Evolutionary conservation across 2,888 invertebrate species (phyloP).

Genomic region (Drosophila falleni): DNA sequence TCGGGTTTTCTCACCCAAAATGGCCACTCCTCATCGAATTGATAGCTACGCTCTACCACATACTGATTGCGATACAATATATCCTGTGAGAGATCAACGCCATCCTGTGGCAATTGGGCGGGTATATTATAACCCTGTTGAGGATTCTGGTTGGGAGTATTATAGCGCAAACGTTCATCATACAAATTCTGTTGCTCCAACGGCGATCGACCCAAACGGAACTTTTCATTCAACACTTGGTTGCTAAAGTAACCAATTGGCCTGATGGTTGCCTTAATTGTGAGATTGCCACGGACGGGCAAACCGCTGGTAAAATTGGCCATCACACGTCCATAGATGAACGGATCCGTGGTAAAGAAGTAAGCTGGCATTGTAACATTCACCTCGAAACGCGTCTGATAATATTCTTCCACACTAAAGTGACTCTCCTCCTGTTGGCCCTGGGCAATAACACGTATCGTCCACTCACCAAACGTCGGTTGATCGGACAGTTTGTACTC

Average conservation of each 20-base stretch:
- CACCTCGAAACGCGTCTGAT: constrained; percentile 96
- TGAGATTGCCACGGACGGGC: constrained; percentile 95
- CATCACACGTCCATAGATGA: constrained; percentile 93
- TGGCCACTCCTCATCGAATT: constrained; percentile 92
- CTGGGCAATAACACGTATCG: constrained; percentile 94
- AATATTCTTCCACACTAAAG: constrained; percentile 97
- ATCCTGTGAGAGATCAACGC: constrained; percentile 72
- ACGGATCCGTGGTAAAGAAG: constrained; percentile 94
- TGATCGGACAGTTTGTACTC: constrained; percentile 96
- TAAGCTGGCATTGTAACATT: constrained; percentile 98
- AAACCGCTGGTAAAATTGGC: constrained; percentile 98
- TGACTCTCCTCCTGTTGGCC: constrained; percentile 94
- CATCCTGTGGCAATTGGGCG: constrained; percentile 62
- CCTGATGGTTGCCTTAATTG: constrained; percentile 91
- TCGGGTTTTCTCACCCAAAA: constrained; percentile 91
- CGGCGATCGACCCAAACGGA: constrained; percentile 85
- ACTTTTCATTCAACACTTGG: constrained; percentile 86
- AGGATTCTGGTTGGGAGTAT: constrained; percentile 67
- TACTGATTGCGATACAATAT: constrained; percentile 86
- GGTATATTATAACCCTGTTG: constrained; percentile 60
- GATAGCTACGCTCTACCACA: constrained; percentile 90
- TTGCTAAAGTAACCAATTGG: constrained; percentile 89
- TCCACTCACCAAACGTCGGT: constrained; percentile 97
- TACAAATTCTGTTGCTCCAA: constrained; percentile 70
- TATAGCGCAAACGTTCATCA: constrained; percentile 72